These are phyloP conservation scores for Heliconius cydno DNA, from an alignment of 2,888 invertebrate species.

Conservation along the genomic window DNA sequence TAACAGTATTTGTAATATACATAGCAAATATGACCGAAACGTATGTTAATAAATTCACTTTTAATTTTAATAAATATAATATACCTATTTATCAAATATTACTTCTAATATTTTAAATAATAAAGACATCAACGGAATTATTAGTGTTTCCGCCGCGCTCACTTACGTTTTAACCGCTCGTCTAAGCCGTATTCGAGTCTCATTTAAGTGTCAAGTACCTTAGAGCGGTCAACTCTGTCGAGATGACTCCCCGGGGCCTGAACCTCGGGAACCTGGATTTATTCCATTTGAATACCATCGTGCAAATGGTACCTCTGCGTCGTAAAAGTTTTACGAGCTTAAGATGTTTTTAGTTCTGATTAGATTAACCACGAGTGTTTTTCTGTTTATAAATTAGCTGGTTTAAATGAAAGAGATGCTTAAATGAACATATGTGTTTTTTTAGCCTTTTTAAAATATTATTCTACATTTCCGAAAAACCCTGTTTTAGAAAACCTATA, in stretches of 20 bases:
- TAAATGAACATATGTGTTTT: background rate
- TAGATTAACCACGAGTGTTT: constrained; percentile 56
- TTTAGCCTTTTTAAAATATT: no score
- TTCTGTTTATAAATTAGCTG: constrained; percentile 1
- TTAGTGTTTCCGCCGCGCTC: constrained; percentile 47
- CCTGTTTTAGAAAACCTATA: no score
- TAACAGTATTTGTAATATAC: no score
- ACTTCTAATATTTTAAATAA: background rate
- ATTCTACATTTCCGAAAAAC: no score
- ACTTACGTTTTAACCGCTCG: constrained; percentile 56
- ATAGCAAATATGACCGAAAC: no score
- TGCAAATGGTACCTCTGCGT: constrained; percentile 72
- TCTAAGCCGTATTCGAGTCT: constrained; percentile 59
- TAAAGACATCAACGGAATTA: background rate
- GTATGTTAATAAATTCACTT: no score
- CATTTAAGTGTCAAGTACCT: constrained; percentile 77
- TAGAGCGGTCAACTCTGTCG: constrained; percentile 78
- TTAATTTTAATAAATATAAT: no score
- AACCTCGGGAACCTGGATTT: constrained; percentile 74
- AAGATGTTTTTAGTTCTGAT: constrained; percentile 70
- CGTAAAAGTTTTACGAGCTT: constrained; percentile 70
- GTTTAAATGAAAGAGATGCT: background rate
- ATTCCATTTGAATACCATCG: constrained; percentile 74
- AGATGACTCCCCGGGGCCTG: constrained; percentile 78
- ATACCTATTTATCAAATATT: background rate